A percentile compares a stretch with the other conserved stretches of the same genome.
Evolutionary conservation across 1,140 invertebrate species (phyloP).

Genomic region (Platorchestia sp.): DNA sequence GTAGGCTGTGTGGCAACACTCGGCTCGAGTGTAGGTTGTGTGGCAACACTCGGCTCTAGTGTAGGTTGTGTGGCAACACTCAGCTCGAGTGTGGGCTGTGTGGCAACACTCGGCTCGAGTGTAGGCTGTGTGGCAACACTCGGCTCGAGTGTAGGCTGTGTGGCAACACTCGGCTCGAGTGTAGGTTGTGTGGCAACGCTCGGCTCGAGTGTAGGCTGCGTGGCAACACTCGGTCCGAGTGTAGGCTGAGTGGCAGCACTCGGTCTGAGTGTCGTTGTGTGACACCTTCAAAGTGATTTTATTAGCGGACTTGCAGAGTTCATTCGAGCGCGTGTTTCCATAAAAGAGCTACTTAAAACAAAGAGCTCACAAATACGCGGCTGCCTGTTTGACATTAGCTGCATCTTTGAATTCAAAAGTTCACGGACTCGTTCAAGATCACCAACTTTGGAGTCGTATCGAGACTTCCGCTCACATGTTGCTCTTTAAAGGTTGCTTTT

Average conservation of each 20-base stretch:
- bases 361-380: neutral
- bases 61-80: too few species aligned
- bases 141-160: neutral
- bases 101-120: too few species aligned
- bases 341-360: neutral
- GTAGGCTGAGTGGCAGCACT: neutral
- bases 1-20: neutral
- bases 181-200: too few species aligned
- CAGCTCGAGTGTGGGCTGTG: neutral
- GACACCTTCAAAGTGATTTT: too few species aligned
- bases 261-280: too few species aligned
- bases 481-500: neutral
- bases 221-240: neutral
- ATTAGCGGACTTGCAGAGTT: neutral
- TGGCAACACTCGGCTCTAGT: too few species aligned
- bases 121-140: too few species aligned
- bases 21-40: too few species aligned
- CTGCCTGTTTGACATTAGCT: neutral
- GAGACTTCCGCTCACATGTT: neutral
- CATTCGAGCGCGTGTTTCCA: neutral
- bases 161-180: too few species aligned
- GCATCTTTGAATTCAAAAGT: neutral
- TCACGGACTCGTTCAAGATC: neutral
- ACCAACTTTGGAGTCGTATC: neutral
- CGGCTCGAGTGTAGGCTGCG: neutral